A percentile compares a stretch with the other conserved stretches of the same genome.
Conservation (phyloP, 2,113 vertebrate species). For the Nyctibius bracteatus region DNA sequence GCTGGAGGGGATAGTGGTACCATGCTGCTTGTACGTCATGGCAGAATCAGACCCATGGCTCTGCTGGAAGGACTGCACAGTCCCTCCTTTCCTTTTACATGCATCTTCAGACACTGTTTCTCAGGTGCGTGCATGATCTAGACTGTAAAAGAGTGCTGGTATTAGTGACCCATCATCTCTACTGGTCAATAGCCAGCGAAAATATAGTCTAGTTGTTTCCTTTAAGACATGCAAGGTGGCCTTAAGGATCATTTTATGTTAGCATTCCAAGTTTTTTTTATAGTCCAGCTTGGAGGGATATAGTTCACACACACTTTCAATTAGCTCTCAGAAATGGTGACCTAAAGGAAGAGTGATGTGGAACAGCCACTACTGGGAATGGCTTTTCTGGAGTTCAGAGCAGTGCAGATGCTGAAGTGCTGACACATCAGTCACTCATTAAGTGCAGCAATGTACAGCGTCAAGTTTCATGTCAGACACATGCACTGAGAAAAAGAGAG, state of each 20-base stretch:
- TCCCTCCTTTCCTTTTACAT: neutral
- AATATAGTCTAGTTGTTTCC: neutral
- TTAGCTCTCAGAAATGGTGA: neutral
- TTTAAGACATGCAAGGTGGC: neutral
- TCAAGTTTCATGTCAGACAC: neutral
- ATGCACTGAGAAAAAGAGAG: neutral
- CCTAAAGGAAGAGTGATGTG: neutral
- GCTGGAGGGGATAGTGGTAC: neutral
- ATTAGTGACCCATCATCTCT: neutral
- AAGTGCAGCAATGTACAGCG: neutral
- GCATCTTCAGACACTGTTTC: fast-evolving
- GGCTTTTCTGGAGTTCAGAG: fast-evolving
- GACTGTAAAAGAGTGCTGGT: neutral
- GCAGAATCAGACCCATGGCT: neutral
- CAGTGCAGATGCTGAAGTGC: neutral
- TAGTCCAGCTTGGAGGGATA: neutral
- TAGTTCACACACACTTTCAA: neutral
- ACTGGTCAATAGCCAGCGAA: neutral
- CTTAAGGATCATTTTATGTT: neutral
- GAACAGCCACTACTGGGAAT: neutral
- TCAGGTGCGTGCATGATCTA: fast-evolving
- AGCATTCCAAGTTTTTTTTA: neutral
- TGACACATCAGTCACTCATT: neutral
- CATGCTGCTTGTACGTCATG: neutral
- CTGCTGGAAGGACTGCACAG: fast-evolving